Percentiles rank a stretch among this genome's conserved stretches.
Evolutionary conservation across 2,888 invertebrate species (phyloP).

Genomic region (Hirudinaria manillensis): DNA sequence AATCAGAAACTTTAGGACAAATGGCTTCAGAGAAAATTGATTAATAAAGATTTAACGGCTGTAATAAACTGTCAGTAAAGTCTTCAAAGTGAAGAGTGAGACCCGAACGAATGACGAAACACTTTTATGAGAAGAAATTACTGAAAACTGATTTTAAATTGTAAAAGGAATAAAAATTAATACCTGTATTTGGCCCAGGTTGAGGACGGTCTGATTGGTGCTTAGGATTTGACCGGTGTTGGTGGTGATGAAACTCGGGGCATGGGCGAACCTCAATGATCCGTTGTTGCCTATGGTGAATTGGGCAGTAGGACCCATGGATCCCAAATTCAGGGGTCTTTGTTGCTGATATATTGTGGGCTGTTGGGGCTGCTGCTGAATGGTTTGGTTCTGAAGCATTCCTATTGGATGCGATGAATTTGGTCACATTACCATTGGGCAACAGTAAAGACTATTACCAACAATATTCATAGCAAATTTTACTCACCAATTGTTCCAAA

Average conservation of each 20-base stretch:
- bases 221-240: slow-evolving; percentile 35
- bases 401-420: background rate
- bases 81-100: too few species aligned
- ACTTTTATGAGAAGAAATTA: too few species aligned
- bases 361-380: slow-evolving; percentile 19
- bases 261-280: slow-evolving; percentile 35
- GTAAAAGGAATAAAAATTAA: background rate
- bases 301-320: slow-evolving; percentile 10
- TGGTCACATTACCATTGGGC: too few species aligned
- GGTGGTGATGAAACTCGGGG: slow-evolving; percentile 33
- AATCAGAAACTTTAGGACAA: too few species aligned
- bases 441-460: background rate
- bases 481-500: slow-evolving; percentile 10
- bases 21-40: too few species aligned
- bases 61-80: too few species aligned
- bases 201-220: slow-evolving; percentile 46
- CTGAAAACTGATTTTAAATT: too few species aligned
- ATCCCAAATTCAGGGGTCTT: slow-evolving; percentile 10
- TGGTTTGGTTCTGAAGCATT: slow-evolving; percentile 13
- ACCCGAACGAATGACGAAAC: too few species aligned
- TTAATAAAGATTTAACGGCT: too few species aligned
- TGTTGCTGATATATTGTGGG: slow-evolving; percentile 19
- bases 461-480: background rate
- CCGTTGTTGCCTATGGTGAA: slow-evolving; percentile 32
- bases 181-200: slow-evolving; percentile 37